These are phyloP conservation scores for Volucella zonaria DNA, from an alignment of 2,888 invertebrate species.

Conservation along the genomic window DNA sequence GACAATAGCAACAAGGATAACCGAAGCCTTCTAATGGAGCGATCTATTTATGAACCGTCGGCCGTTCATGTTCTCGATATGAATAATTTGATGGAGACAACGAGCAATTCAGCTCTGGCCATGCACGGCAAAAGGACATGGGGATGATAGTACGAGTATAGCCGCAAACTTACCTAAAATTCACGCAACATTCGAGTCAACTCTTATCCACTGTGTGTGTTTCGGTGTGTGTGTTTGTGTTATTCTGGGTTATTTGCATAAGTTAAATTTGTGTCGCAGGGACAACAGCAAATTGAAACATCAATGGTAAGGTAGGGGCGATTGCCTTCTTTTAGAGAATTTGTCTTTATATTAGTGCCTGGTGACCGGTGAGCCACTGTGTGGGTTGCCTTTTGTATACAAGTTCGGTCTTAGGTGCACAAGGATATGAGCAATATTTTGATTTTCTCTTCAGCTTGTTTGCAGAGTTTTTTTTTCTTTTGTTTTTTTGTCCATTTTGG, in stretches of 20 bases:
- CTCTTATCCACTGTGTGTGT: slow-evolving; percentile 6
- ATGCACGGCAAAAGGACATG: slow-evolving; percentile 52
- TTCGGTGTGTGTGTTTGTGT: slow-evolving; percentile 41
- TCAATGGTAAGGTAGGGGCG: slow-evolving; percentile 6
- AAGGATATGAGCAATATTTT: background rate
- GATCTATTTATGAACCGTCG: slow-evolving; percentile 42
- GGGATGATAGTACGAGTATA: slow-evolving; percentile 30
- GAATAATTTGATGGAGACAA: slow-evolving; percentile 56
- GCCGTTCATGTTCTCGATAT: slow-evolving; percentile 40
- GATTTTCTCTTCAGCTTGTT: background rate
- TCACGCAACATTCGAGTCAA: background rate
- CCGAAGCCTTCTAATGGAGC: slow-evolving; percentile 59
- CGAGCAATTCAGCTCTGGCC: slow-evolving; percentile 12
- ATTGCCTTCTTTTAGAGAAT: background rate
- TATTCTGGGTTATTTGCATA: slow-evolving; percentile 42
- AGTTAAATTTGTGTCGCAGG: slow-evolving; percentile 35
- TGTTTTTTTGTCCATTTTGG: background rate
- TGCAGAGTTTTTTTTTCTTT: background rate
- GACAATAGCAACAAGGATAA: slow-evolving; percentile 50
- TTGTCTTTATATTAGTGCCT: too few species aligned
- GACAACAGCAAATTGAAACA: slow-evolving; percentile 32
- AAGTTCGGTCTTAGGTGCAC: background rate
- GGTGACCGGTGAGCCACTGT: too few species aligned
- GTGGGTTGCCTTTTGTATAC: too few species aligned
- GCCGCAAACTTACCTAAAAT: background rate